Evolutionary conservation across 1,140 invertebrate species (phyloP), one percentile per base, ranked within the genome.

Genomic region (Bathynomus jamesi): DNA sequence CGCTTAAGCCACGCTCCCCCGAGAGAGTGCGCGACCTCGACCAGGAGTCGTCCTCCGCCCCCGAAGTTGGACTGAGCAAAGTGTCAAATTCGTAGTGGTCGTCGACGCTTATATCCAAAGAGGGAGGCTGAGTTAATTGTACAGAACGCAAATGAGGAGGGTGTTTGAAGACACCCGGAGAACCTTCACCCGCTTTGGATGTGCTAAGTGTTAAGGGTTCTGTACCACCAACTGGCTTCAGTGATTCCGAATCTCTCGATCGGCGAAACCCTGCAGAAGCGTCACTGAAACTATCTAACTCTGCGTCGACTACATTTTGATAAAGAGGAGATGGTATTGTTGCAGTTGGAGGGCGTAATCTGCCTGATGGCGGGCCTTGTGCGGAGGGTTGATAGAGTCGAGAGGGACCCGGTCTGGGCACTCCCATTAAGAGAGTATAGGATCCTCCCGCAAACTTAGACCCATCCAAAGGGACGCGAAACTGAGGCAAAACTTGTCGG

Each of bases 61-160:
- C 70, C 21, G 78, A 74, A 72, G 82, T 82, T 24, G 81, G 72
- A 65, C 81, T 81, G 71, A 80, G 78, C 62, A 80, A 74, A 11
- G 83, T 88, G 82, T 95, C 93, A 84, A 95, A 96, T 83, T 96
- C 94, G 83, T 96, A 97, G 81, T 96, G 94, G 62, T 93, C 93
- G 82, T 96, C 95, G 53, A 95, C 94, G 78, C 92, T 95, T 67
- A 90, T 88, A 82, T 95, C 92, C 11, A 89, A 79, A 66, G 79
- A 69, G 75, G 62, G 75, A 17, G 21, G 40, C 1, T 53, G 40
- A 21, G 40, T 53, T 1, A 53, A 53, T 1, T 21, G 11, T 21
- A 21, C 79, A 66, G 79, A 73, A 69, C 46, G 32, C 61, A 67
- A 53, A 70, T 69, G 61, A 78, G 76, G 70, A 76, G 72, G 46